phyloP scores from a whole-genome alignment of 2,888 invertebrate species.

The Cordilura impudica region DNA sequence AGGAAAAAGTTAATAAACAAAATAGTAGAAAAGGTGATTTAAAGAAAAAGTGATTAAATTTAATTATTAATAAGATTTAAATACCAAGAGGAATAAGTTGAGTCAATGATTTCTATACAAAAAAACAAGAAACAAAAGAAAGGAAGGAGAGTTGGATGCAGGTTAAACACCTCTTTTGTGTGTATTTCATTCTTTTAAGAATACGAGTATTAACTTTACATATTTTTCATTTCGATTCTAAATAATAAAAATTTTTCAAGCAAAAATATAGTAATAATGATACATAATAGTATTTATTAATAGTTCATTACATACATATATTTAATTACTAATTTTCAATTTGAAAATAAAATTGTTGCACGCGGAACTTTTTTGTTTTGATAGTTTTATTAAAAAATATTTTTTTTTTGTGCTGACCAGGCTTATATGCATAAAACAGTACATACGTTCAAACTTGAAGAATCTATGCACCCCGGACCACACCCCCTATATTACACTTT shows the following conservation, averaged over 20 bases:
- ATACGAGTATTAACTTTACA: too few species aligned
- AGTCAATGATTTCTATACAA: background rate
- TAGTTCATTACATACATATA: background rate
- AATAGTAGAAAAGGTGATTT: background rate
- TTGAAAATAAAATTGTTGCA: conserved; percentile 17
- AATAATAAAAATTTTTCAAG: background rate
- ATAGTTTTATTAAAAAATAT: background rate
- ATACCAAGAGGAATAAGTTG: background rate
- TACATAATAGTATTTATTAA: background rate
- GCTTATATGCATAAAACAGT: background rate
- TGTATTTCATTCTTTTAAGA: background rate
- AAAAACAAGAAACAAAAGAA: background rate
- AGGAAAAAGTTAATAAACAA: background rate
- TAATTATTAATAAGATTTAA: background rate
- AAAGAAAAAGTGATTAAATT: background rate
- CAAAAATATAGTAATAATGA: too few species aligned
- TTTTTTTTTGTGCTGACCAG: background rate
- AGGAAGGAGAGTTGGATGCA: conserved; percentile 16
- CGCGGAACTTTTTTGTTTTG: conserved; percentile 9
- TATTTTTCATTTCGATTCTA: background rate
- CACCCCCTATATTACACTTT: conserved; percentile 16
- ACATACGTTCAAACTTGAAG: background rate
- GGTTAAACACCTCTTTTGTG: conserved; percentile 45
- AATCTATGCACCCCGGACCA: conserved; percentile 2
- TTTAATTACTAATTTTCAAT: too few species aligned